Evolutionary conservation across 2,797 vertebrate species (phyloP), one percentile per base, ranked within the genome.

Genomic region (Petrocephalus sullivani): DNA sequence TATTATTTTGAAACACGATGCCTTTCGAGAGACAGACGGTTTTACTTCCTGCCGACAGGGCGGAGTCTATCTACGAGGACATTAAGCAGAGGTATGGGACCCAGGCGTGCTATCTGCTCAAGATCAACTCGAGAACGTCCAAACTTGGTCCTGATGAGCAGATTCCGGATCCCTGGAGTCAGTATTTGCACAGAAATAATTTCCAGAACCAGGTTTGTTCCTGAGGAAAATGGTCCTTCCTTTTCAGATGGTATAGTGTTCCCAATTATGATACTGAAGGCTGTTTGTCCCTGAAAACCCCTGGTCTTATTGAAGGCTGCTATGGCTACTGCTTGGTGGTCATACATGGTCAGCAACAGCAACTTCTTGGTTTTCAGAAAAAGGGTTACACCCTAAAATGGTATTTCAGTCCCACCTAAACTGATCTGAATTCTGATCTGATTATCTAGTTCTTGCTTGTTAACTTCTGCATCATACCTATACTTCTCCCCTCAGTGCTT

Each of bases 131-230:
- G 88, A 96, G 97, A 9, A 94, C 94, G 2, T 93, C 94, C 86
- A 95, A 95, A 33, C 94, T 95, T 91, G 96, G 96, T 89, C 93
- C 95, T 7, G 96, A 98, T 6, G 98, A 99, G 90, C 98, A 99
- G 94, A 99, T 99, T 90, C 98, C 98, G 56, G 98, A 99, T 94
- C 98, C 98, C 88, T 99, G 98, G 98, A 99, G 97, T 95, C 98
- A 99, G 49, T 99, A 99, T 91, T 95, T 99, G 89, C 96, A 98
- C 92, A 98, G 97, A 94, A 98, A 92, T 92, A 95, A 91, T 92
- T 93, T 97, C 61, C 96, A 97, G 88, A 96, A 92, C 90, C 97
- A 97, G 96, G 98, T 98, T 92, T 91, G 89, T 53, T 51, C 41
- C 85, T 86, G 21, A 41, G 33, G 12, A 86, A 86, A 61, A 86